Evolutionary conservation across 2,113 vertebrate genomes (phyloP).

Genomic region (Origma solitaria): DNA sequence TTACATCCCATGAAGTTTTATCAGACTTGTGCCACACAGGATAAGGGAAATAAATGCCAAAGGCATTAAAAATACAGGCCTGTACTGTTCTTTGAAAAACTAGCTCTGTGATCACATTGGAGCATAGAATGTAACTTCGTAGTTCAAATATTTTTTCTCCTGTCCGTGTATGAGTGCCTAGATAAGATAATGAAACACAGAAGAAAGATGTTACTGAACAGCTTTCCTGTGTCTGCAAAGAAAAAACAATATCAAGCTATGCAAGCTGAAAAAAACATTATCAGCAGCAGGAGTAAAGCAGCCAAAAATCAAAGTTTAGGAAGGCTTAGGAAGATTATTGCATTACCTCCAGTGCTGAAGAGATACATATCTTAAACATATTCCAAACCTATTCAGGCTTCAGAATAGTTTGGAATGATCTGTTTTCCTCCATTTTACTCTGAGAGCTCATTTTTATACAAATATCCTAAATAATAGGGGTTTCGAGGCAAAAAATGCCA

Average conservation of each 20-base stretch:
- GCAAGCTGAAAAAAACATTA: not conserved
- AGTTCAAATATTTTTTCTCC: constrained; percentile 12
- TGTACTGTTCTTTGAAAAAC: not conserved
- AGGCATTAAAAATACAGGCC: not conserved
- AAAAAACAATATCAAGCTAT: too few species aligned
- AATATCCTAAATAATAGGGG: not conserved
- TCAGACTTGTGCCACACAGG: not conserved
- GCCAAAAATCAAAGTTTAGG: not conserved
- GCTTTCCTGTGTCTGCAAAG: not conserved
- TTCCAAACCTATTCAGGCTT: not conserved
- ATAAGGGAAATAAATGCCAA: not conserved
- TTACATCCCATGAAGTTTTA: not conserved
- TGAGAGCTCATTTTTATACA: not conserved
- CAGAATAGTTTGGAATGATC: not conserved
- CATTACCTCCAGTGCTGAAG: not conserved
- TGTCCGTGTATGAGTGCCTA: not conserved
- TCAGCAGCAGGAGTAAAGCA: not conserved
- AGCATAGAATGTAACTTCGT: not conserved
- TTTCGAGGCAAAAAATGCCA: not conserved
- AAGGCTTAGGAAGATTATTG: not conserved
- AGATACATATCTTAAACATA: not conserved
- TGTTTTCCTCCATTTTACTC: not conserved
- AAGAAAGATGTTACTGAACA: not conserved
- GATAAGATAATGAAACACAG: not conserved
- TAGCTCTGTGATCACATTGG: not conserved